phyloP scores from a whole-genome alignment of 2,797 vertebrate genomes.

The Taenioides sp. region DNA sequence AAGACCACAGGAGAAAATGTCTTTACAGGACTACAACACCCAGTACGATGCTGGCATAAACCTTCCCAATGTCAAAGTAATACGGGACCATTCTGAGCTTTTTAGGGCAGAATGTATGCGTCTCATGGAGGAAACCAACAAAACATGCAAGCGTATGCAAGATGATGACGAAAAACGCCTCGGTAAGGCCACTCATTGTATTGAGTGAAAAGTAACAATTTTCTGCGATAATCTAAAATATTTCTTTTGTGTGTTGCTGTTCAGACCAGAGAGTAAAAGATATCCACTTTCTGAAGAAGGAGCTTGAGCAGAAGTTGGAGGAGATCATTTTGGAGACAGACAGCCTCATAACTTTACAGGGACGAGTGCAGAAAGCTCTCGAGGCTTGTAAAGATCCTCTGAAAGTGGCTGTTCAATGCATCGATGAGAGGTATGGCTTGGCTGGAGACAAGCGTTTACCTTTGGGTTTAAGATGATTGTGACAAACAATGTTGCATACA shows the following conservation, averaged over 20 bases:
- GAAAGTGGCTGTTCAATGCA: constrained; percentile 76
- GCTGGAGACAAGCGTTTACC: background rate
- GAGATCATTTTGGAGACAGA: constrained; percentile 82
- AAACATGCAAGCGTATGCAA: constrained; percentile 78
- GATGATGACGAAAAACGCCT: constrained; percentile 83
- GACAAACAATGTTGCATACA: background rate
- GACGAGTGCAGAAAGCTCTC: constrained; percentile 81
- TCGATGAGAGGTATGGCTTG: constrained; percentile 82
- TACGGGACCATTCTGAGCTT: constrained; percentile 79
- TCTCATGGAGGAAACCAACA: constrained; percentile 83
- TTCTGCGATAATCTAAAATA: background rate
- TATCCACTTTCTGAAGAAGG: constrained; percentile 86
- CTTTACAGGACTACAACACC: constrained; percentile 59
- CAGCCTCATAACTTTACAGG: constrained; percentile 72
- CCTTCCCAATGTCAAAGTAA: constrained; percentile 68
- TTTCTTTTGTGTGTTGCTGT: background rate
- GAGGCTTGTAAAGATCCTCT: constrained; percentile 80
- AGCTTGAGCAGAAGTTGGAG: constrained; percentile 85
- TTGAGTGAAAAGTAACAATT: background rate
- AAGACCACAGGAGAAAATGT: constrained; percentile 69
- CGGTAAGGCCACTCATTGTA: constrained; percentile 68
- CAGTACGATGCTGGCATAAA: constrained; percentile 69
- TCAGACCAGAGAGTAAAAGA: constrained; percentile 86
- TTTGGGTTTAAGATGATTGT: background rate
- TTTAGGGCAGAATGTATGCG: constrained; percentile 79